Evolutionary conservation across 2,888 invertebrate genomes (phyloP), one percentile per base, ranked within the genome.

Genomic region (Mythimna ferrago): DNA sequence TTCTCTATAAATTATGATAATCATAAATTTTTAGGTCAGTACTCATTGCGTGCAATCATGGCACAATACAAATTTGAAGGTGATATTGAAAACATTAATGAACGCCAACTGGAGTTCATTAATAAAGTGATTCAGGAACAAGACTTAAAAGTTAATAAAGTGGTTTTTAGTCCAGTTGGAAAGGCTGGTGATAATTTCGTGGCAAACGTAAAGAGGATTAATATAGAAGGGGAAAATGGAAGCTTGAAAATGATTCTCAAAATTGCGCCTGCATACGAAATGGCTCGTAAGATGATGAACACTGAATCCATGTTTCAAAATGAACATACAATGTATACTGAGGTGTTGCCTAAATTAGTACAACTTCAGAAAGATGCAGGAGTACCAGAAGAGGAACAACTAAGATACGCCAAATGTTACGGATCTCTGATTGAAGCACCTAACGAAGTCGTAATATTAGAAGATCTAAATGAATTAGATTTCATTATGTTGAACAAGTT

Each of bases 371-470:
- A 82, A 67, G 78, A 75, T 5, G 90, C 89, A 6, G 88, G 74
- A 1, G 76, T 92, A 2, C 84, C 91, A 6, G 82, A 87, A 73
- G 80, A 86, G 58, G 90, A 92, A 16, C 80, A 78, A 56, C 78
- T 92, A 9, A 83, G 71, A 74, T 88, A 81, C 73, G 88, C 93
- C 2, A 82, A 84, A 67, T 93, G 90, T 58, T 93, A 90, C 41
- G 92, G 92, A 16, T 76, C 81, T 10, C n/a, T 79, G 0, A 54
- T n/a, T 2, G 90, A 92, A 76, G 56, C 72, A 44, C 87, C 86
- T 1, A 66, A 91, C 54, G 92, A 93, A 83, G 75, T 90, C 0
- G 84, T 93, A 11, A 69, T 93, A 57, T 71, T 93, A 5, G 92
- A 93, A 88, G 94, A 94, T 71, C 77, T 94, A 6, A 84, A 78